Base-by-base conservation (phyloP, 1,140 invertebrate genomes). In the Triops longicaudatus region DNA sequence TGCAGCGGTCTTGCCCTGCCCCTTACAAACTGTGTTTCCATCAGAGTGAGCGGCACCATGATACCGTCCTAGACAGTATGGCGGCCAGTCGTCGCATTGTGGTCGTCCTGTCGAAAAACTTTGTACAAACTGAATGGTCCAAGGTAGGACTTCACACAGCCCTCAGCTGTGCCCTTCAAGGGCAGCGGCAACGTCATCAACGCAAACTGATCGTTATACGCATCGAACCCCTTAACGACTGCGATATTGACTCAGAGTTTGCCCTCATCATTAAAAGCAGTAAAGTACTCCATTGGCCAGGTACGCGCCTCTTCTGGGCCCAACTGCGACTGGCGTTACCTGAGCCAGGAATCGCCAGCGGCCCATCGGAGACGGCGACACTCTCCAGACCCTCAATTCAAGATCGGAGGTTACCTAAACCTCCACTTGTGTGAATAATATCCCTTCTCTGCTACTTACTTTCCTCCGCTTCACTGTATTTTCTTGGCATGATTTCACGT, bases 291-390 rank as follows among this genome's bases (percentile, higher is more conserved):
- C 91, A 94, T 82, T 96, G 93, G 92, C 50, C 50, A 3, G 93
- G 92, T 77, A 94, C 96, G 85, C 91, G 93, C 83, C 90, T 93
- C 81, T 98, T 98, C 85, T 98, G 95, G 95, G 91, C 95, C 82
- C 97, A 97, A 85, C 86, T 98, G 73, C 89, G 92, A 81, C 95
- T 94, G 81, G 92, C 93, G 26, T 90, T 97, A 90, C 95, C 95
- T 50, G 91, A 93, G 28, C 74, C 74, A 22, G 22, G 74, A 2
- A 63, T 28, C 74, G 43, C 17, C 41, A 74, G 73, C 26, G 28
- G 74, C 41, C 43, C 74, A 44, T 75, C 74, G 26, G 37, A 50
- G 63, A 11, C 31, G 2, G 31, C 9, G 14, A 41, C 73, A 3
- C 50, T 63, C 50, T 22, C 50, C 50, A 10, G 22, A 63, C 17